These are phyloP conservation scores for Epinotia bilunana DNA, from an alignment of 2,888 invertebrate genomes.

Conservation along the genomic window DNA sequence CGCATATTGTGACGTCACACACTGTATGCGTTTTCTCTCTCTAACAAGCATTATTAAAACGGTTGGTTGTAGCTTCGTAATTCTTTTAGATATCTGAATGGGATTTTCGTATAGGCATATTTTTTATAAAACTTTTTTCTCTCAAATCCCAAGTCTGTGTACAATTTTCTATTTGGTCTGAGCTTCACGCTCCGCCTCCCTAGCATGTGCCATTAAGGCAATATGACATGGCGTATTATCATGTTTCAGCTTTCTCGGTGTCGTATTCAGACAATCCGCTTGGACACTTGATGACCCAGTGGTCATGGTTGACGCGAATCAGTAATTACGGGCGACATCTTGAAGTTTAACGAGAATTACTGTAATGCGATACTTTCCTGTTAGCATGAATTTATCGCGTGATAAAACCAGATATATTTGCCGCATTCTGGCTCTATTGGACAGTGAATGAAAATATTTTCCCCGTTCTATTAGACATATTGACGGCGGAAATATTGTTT, in stretches of 20 bases:
- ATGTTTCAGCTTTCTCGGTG: conserved; percentile 41
- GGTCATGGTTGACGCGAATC: conserved; percentile 24
- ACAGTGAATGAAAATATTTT: no score
- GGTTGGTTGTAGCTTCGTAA: no score
- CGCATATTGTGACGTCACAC: no score
- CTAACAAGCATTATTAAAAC: no score
- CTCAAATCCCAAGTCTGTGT: background rate
- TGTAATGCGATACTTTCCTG: background rate
- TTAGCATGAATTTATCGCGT: background rate
- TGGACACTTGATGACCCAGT: conserved; percentile 33
- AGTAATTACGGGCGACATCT: conserved; percentile 11
- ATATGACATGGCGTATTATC: conserved; percentile 31
- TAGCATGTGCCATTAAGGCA: conserved; percentile 36
- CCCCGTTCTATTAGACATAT: no score
- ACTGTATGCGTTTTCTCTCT: no score
- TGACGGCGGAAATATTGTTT: background rate
- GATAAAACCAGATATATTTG: background rate
- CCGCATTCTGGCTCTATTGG: no score
- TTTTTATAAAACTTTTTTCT: background rate
- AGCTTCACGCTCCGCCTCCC: conserved; percentile 29
- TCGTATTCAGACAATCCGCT: conserved; percentile 31
- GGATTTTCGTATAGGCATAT: no score
- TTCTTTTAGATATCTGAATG: no score
- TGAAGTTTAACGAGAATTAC: conserved; percentile 1
- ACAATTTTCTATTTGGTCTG: conserved; percentile 19